phyloP scores from a whole-genome alignment of 2,888 invertebrate species.

The Poecilus cupreus region DNA sequence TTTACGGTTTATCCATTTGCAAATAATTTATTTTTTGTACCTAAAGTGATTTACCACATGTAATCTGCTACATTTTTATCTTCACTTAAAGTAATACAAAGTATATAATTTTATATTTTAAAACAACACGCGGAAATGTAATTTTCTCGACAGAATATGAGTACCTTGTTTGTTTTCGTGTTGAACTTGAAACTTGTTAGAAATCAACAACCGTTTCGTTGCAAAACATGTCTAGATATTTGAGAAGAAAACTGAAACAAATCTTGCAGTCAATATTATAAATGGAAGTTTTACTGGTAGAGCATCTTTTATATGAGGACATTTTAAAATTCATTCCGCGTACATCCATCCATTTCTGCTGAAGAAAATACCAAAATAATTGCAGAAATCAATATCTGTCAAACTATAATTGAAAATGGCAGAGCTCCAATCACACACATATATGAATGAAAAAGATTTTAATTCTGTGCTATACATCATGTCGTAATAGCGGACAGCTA shows the following conservation, averaged over 20 bases:
- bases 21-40: too few relatives aligned
- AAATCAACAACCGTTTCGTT: too few relatives aligned
- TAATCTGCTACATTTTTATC: too few relatives aligned
- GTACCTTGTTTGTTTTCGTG: too few relatives aligned
- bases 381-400: slow-evolving; percentile 32
- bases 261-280: neutral
- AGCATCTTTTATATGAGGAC: slow-evolving; percentile 1
- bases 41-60: too few relatives aligned
- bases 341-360: slow-evolving; percentile 8
- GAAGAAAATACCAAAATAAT: slow-evolving; percentile 37
- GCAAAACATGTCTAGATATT: neutral
- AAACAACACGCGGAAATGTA: too few relatives aligned
- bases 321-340: slow-evolving; percentile 26
- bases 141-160: too few relatives aligned
- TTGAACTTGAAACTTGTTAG: too few relatives aligned
- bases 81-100: too few relatives aligned
- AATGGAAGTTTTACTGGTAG: slow-evolving; percentile 3
- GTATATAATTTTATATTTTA: too few relatives aligned
- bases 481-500: neutral
- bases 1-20: too few relatives aligned
- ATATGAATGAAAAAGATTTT: slow-evolving; percentile 37
- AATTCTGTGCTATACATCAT: slow-evolving; percentile 24
- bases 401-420: slow-evolving; percentile 42
- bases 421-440: slow-evolving; percentile 24
- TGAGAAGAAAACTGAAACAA: neutral